Evolutionary conservation across 2,888 invertebrate species (phyloP).

Genomic region (Metacarcinus magister): DNA sequence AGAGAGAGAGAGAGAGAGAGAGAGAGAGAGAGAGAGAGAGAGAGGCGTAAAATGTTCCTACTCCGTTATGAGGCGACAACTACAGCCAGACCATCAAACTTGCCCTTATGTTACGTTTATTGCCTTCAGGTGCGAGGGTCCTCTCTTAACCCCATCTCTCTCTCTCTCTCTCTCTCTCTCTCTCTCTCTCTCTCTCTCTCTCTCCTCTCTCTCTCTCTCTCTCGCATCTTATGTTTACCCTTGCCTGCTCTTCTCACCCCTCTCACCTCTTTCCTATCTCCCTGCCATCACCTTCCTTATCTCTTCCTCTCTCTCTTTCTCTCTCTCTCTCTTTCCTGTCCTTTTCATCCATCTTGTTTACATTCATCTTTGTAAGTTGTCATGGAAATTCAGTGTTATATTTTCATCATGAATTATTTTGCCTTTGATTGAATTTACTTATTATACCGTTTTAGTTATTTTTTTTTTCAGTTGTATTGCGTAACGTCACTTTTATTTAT

Average conservation of each 20-base stretch:
- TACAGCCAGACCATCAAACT: slow-evolving; percentile 58
- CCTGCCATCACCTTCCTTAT: not conserved
- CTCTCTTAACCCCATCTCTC: not conserved
- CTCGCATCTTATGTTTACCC: not conserved
- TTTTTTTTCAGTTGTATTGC: no score
- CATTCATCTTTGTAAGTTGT: not conserved
- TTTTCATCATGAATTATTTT: not conserved
- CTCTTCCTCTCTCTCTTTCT: not conserved
- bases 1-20: slow-evolving; percentile 48
- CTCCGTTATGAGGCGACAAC: slow-evolving; percentile 59
- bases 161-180: slow-evolving; percentile 52
- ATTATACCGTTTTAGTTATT: no score
- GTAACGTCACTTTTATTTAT: no score
- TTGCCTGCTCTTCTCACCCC: not conserved
- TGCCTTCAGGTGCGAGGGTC: slow-evolving; percentile 61
- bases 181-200: slow-evolving; percentile 34
- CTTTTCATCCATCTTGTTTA: not conserved
- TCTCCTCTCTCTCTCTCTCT: slow-evolving; percentile 26
- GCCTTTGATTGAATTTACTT: no score
- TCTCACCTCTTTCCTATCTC: not conserved
- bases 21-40: slow-evolving; percentile 36
- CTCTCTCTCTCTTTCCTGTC: not conserved
- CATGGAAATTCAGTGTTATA: not conserved
- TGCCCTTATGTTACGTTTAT: slow-evolving; percentile 59
- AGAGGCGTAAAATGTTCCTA: not conserved